phyloP scores from a whole-genome alignment of 2,797 vertebrate species.

The Bucorvus abyssinicus region DNA sequence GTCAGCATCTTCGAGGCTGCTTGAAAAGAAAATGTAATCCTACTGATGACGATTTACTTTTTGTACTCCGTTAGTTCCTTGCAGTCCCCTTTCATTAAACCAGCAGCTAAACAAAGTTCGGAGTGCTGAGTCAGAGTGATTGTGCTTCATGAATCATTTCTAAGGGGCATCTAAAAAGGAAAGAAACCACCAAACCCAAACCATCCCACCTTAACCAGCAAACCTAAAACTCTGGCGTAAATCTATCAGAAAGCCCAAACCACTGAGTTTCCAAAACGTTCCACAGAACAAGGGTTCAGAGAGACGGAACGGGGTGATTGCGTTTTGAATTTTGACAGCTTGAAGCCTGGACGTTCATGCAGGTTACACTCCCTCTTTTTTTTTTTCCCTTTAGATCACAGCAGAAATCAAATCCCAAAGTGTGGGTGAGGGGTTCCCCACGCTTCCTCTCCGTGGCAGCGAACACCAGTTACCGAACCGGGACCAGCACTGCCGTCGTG shows the following conservation, averaged over 20 bases:
- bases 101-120: not conserved
- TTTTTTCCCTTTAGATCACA: not conserved
- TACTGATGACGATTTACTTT: not conserved
- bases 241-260: not conserved
- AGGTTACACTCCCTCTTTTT: not conserved
- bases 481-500: constrained; percentile 19
- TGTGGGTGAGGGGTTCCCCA: not conserved
- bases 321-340: not conserved
- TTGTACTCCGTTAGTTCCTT: not conserved
- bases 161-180: not conserved
- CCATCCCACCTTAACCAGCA: not conserved
- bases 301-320: not conserved
- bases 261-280: not conserved
- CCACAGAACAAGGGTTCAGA: not conserved
- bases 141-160: not conserved
- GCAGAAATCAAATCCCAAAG: not conserved
- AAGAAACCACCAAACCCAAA: not conserved
- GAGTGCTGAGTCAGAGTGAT: not conserved
- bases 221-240: not conserved
- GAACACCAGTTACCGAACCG: constrained; percentile 1
- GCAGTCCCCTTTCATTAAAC: not conserved
- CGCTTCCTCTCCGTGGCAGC: not conserved
- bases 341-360: not conserved
- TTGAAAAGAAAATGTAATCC: constrained; percentile 6
- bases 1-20: not conserved